Evolutionary conservation across 2,797 vertebrate genomes (phyloP).

Genomic region (Phalanger gymnotis): DNA sequence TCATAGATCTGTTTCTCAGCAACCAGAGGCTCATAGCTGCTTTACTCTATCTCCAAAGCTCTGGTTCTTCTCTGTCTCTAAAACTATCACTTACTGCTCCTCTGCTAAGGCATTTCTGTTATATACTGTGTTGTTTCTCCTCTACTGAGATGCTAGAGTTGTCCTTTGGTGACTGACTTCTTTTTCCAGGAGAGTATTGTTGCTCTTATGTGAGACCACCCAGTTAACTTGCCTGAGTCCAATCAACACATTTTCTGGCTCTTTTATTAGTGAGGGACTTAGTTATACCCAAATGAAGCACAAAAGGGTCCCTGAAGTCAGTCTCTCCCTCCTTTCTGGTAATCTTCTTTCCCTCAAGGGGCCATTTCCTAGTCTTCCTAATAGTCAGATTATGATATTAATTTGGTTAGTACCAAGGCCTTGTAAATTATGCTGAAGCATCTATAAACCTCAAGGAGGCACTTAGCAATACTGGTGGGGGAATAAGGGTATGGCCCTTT

Average conservation of each 20-base stretch:
- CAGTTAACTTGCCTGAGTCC: background rate
- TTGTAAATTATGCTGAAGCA: background rate
- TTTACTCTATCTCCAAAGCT: background rate
- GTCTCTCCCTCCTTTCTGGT: background rate
- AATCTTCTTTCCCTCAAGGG: background rate
- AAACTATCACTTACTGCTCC: background rate
- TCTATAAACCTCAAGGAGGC: background rate
- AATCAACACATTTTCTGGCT: background rate
- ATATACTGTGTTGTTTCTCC: background rate
- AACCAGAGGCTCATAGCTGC: background rate
- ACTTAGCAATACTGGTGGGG: background rate
- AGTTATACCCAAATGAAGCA: background rate
- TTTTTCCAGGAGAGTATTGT: background rate
- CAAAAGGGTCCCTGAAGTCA: background rate
- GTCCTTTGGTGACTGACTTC: background rate
- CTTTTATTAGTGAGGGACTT: background rate
- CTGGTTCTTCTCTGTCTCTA: background rate
- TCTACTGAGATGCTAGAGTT: background rate
- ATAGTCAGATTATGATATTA: background rate
- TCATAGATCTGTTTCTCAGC: background rate
- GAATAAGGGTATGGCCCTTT: too few species aligned
- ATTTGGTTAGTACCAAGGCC: background rate
- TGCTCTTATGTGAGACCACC: background rate
- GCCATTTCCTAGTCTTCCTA: background rate
- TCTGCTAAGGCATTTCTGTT: background rate